phyloP scores from a whole-genome alignment of 2,797 vertebrate species.

The Megalops cyprinoides region DNA sequence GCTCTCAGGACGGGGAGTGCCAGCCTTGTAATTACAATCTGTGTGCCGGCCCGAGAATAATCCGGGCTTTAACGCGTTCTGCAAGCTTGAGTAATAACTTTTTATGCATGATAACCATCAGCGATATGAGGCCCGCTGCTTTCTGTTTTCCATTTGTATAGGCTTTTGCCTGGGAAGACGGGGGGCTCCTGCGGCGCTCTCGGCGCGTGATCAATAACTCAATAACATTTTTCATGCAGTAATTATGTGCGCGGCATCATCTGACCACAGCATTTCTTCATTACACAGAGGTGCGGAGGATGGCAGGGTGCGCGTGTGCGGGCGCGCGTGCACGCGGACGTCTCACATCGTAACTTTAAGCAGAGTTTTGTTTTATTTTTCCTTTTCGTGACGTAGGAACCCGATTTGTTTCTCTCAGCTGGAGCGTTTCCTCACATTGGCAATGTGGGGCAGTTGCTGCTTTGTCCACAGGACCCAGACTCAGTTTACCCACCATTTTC shows the following conservation, averaged over 20 bases:
- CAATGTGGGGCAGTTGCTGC: too few relatives aligned
- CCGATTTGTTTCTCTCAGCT: neutral
- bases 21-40: constrained; percentile 73
- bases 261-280: constrained; percentile 78
- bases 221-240: constrained; percentile 88
- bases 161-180: constrained; percentile 75
- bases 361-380: neutral
- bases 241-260: constrained; percentile 87
- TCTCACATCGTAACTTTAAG: neutral
- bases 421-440: too few relatives aligned
- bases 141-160: constrained; percentile 78
- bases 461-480: too few relatives aligned
- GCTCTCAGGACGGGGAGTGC: constrained; percentile 55
- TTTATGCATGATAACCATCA: constrained; percentile 84
- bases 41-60: constrained; percentile 79
- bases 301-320: neutral
- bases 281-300: constrained; percentile 54
- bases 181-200: constrained; percentile 77
- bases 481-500: too few relatives aligned
- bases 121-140: constrained; percentile 80
- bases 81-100: constrained; percentile 81
- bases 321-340: neutral
- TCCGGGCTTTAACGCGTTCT: constrained; percentile 76
- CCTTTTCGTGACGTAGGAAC: too few relatives aligned
- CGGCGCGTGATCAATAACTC: constrained; percentile 89